phyloP scores from a whole-genome alignment of 2,113 vertebrate species.

The Corydoras maculifer region DNA sequence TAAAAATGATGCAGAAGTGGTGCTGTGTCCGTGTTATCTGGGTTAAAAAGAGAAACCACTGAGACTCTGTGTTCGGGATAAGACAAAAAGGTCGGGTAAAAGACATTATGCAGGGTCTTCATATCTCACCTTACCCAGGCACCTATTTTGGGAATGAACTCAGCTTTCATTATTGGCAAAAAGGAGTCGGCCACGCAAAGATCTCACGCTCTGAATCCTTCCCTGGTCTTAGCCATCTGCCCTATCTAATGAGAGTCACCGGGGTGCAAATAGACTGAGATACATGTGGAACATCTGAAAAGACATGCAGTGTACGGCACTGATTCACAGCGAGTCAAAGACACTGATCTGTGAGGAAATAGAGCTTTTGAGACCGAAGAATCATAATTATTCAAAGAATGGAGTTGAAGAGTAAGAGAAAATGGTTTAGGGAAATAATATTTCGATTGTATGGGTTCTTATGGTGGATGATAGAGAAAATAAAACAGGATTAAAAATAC shows the following conservation, averaged over 20 bases:
- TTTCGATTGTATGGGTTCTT: background rate
- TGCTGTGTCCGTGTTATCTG: slow-evolving; percentile 31
- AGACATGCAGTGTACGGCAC: slow-evolving; percentile 31
- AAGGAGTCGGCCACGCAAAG: slow-evolving; percentile 45
- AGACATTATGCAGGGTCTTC: slow-evolving; percentile 59
- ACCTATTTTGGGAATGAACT: slow-evolving; percentile 61
- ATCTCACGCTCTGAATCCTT: slow-evolving; percentile 67
- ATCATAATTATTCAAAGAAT: background rate
- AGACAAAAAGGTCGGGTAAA: slow-evolving; percentile 47
- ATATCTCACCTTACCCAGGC: slow-evolving; percentile 52
- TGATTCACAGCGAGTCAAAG: slow-evolving; percentile 41
- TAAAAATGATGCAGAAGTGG: slow-evolving; percentile 31
- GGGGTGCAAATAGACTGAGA: slow-evolving; percentile 56
- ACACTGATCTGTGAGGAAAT: slow-evolving; percentile 35
- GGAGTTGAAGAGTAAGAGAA: background rate
- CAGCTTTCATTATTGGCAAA: slow-evolving; percentile 65
- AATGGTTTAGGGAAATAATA: background rate
- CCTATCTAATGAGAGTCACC: slow-evolving; percentile 68
- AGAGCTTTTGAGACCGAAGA: slow-evolving; percentile 14
- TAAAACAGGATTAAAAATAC: background rate
- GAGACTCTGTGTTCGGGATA: slow-evolving; percentile 41
- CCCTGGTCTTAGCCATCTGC: slow-evolving; percentile 68
- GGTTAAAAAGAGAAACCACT: slow-evolving; percentile 29
- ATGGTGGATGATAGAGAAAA: background rate
- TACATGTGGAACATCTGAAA: slow-evolving; percentile 31